Evolutionary conservation across 1,140 invertebrate genomes (phyloP).

Genomic region (Bombus confusus): DNA sequence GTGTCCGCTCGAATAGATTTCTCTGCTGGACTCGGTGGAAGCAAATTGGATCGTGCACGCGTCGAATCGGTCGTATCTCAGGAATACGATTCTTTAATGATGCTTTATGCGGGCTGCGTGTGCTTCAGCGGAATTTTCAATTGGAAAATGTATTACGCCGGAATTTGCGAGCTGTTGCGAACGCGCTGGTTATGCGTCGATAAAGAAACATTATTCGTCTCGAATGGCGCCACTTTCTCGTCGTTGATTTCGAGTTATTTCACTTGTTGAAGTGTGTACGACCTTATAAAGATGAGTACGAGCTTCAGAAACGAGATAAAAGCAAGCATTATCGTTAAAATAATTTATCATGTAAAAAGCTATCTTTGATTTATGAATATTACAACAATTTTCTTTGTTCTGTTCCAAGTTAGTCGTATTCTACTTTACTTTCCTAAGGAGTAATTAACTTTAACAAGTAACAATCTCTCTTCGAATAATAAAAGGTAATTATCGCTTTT

Average conservation of each 20-base stretch:
- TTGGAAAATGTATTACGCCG: background rate
- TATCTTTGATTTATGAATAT: background rate
- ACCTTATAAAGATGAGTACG: background rate
- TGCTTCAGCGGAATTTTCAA: background rate
- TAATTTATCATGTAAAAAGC: background rate
- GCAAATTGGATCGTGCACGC: conserved; percentile 3
- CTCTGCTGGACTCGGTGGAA: background rate
- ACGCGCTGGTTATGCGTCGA: background rate
- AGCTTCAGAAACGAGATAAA: background rate
- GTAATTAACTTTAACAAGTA: background rate
- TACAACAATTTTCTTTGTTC: background rate
- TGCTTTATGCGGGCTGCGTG: conserved; percentile 36
- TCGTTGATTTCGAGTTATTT: conserved; percentile 32
- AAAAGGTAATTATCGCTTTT: background rate
- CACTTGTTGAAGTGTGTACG: no score
- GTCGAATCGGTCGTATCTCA: conserved; percentile 42
- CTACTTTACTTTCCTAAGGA: background rate
- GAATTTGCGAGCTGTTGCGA: conserved; percentile 17
- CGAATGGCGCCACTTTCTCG: conserved; percentile 2
- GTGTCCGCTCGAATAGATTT: background rate
- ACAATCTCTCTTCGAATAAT: background rate
- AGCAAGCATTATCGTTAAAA: background rate
- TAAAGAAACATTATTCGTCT: conserved; percentile 25
- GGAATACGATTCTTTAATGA: conserved; percentile 57
- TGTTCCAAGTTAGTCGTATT: background rate